Conservation (phyloP, 2,797 vertebrate genomes). For the Micrastur ruficollis region DNA sequence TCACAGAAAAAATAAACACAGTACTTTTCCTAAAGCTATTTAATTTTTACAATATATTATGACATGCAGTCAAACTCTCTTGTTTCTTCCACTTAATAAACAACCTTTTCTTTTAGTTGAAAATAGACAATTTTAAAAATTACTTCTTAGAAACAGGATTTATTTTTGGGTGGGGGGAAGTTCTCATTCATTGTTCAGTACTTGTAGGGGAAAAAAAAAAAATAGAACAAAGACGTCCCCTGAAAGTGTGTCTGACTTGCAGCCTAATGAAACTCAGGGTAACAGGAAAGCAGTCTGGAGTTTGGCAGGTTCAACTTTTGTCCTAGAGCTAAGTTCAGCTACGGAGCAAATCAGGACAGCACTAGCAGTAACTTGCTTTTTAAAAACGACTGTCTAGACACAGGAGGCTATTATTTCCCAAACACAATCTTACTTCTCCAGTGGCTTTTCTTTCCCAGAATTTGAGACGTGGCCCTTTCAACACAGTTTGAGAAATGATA, state of each 20-base stretch:
- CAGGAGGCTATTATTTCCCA: not conserved
- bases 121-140: not conserved
- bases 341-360: not conserved
- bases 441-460: not conserved
- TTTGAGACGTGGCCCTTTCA: not conserved
- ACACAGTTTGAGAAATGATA: not conserved
- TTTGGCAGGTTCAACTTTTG: not conserved
- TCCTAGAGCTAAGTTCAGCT: not conserved
- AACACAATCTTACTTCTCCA: not conserved
- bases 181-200: not conserved
- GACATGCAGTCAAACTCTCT: not conserved
- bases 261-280: not conserved
- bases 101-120: not conserved
- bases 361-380: not conserved
- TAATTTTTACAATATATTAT: not conserved
- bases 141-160: not conserved
- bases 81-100: not conserved
- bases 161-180: accelerated
- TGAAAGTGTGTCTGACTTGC: not conserved
- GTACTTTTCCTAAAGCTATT: not conserved
- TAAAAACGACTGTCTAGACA: not conserved
- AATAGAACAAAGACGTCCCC: not conserved
- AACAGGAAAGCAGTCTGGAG: not conserved
- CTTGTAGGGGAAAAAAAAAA: no score
- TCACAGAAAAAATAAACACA: not conserved